Evolutionary conservation across 1,140 invertebrate species (phyloP), one percentile per base, ranked within the genome.

Genomic region (Tachypleus tridentatus): DNA sequence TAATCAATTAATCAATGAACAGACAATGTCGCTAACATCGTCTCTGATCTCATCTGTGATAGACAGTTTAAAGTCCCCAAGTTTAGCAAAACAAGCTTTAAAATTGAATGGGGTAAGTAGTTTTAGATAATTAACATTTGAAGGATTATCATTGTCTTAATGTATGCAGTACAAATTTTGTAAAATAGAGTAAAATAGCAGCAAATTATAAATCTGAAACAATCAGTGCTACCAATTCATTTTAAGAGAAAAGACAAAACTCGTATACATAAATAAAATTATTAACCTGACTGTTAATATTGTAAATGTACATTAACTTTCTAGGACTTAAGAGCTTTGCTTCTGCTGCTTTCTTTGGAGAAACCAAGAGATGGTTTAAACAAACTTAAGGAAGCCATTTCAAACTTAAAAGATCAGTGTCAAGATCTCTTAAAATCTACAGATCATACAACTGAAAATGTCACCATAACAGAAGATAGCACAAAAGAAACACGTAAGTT

Each of bases 241-340:
- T 54, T 1, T n/a, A 7, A 3, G 53, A 7, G 53, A n/a, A 8
- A n/a, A n/a, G n/a, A n/a, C 9, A 56, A 47, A 54, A 7, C n/a
- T 9, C n/a, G 3, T 54, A 54, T 54, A 54, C 3, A 54, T 54
- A 8, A n/a, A 54, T n/a, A 54, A n/a, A 6, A 9, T 8, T n/a
- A 54, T 9, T 54, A 9, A 9, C n/a, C 53, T 54, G 53, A 8
- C n/a, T 9, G 53, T 8, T 54, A 54, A n/a, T 54, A 54, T 54
- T 8, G n/a, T 54, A n/a, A 9, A 54, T 9, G 8, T 61, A 63
- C 5, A 49, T 59, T 61, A 47, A 50, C 54, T 50, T 66, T 58
- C 4, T 69, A 78, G 77, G 78, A 79, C 63, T 65, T 79, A 49
- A 65, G 77, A 63, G 77, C 77, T 48, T 72, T 79, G 71, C 68